Conservation (phyloP, 2,113 vertebrate species). For the Labeo rohita region DNA sequence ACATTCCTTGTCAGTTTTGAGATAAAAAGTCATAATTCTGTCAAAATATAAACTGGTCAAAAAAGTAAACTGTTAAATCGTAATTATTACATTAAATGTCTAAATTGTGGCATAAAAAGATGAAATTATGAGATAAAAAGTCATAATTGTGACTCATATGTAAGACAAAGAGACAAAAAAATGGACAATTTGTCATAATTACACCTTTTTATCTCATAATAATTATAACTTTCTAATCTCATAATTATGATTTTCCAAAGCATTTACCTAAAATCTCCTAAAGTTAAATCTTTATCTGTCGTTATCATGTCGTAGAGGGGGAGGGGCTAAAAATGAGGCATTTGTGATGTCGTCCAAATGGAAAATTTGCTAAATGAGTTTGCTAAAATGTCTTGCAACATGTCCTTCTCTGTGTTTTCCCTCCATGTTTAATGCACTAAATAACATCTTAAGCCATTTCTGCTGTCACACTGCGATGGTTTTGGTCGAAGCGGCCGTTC, state of each 20-base stretch:
- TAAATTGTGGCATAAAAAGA: no score
- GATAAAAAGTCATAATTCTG: no score
- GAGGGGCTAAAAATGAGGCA: background rate
- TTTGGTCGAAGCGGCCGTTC: background rate
- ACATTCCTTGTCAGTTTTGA: no score
- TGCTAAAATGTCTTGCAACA: background rate
- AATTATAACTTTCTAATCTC: background rate
- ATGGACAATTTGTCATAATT: background rate
- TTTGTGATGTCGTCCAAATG: background rate
- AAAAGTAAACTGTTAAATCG: no score
- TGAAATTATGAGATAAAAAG: background rate
- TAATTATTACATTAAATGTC: no score
- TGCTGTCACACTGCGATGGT: background rate
- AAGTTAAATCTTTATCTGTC: no score
- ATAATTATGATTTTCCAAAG: background rate
- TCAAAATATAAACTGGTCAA: no score
- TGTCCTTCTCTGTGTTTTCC: background rate
- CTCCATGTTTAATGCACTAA: background rate
- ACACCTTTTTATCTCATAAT: background rate
- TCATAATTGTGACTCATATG: background rate
- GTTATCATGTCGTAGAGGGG: background rate
- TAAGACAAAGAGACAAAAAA: background rate
- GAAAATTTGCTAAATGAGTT: background rate
- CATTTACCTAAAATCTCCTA: background rate
- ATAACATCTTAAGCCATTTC: background rate